Base-by-base conservation (phyloP, 2,888 invertebrate species). In the Lasioglossum morio region DNA sequence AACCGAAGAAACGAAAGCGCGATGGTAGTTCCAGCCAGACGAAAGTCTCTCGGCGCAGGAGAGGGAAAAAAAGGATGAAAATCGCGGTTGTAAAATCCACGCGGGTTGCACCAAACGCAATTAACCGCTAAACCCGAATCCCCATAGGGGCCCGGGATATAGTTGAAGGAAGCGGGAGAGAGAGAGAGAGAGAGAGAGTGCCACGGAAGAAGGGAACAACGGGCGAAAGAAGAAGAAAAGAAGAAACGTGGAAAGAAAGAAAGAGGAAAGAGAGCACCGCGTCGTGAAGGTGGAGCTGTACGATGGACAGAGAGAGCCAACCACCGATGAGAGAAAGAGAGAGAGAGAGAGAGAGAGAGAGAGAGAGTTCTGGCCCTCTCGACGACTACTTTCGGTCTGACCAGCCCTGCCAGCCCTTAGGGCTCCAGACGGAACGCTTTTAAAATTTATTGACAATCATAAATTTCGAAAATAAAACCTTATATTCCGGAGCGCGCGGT, bases 371-470 rank as follows among this genome's bases (percentile, higher is more conserved):
- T 89, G 90, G 87, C 90, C 91, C 92, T 91, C 89, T 90, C 89
- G 89, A 85, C 88, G 87, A 87, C 92, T 92, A 92, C 92, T 93
- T 93, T 94, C 90, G 92, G 93, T 94, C 94, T 93, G 93, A 94
- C 93, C 94, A 94, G 94, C 93, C 93, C 93, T 93, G 94, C 93
- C 92, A 94, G 95, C 94, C 95, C 95, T 95, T 92, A 94, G 94
- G 95, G 95, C 95, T 93, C 94, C 95, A 95, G 95, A 95, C 95
- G 95, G 94, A 95, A 94, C 95, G 95, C 95, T 95, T 95, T 95
- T 95, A 95, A 95, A 95, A 95, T 95, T 95, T 95, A 95, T 95
- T 95, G 95, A 95, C 95, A 95, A 95, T 95, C 95, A 95, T 95
- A 95, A 95, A 95, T 95, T 95, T 95, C 94, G 95, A 95, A 95